A percentile compares a stretch with the other conserved stretches of the same genome.
phyloP scores from a whole-genome alignment of 1,140 invertebrate genomes.

The Phenacoccus solenopsis region DNA sequence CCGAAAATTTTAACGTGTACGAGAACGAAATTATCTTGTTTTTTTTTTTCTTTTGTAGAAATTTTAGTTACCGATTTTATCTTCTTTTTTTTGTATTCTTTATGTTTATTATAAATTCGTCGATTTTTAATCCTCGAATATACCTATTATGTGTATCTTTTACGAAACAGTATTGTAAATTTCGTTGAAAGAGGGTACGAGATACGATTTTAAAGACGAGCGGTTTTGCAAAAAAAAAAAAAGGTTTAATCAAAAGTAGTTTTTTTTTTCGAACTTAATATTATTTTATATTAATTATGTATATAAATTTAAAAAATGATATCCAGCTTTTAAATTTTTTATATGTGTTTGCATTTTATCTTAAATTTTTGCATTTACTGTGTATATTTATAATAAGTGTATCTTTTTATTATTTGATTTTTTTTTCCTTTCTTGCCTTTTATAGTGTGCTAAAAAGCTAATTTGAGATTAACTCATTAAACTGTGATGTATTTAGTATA shows the following conservation, averaged over 20 bases:
- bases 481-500: constrained; percentile 16
- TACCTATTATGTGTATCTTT: background rate
- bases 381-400: background rate
- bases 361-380: background rate
- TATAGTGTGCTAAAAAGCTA: constrained; percentile 8
- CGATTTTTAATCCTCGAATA: background rate
- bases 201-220: background rate
- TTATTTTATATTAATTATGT: background rate
- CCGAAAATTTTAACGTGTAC: background rate
- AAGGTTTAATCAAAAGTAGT: background rate
- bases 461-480: constrained; percentile 14
- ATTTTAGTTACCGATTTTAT: constrained; percentile 3
- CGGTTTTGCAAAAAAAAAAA: too few species aligned
- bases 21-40: background rate
- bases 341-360: background rate
- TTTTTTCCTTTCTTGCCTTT: background rate
- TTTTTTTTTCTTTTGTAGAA: background rate
- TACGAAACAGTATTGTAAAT: background rate
- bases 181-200: too few species aligned
- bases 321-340: background rate
- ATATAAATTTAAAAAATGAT: background rate
- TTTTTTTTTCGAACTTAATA: constrained; percentile 3
- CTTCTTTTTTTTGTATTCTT: background rate
- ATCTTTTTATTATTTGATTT: background rate
- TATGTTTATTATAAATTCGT: background rate